Evolutionary conservation across 2,797 vertebrate genomes (phyloP), one percentile per base, ranked within the genome.

Genomic region (Epinephelus awoara): DNA sequence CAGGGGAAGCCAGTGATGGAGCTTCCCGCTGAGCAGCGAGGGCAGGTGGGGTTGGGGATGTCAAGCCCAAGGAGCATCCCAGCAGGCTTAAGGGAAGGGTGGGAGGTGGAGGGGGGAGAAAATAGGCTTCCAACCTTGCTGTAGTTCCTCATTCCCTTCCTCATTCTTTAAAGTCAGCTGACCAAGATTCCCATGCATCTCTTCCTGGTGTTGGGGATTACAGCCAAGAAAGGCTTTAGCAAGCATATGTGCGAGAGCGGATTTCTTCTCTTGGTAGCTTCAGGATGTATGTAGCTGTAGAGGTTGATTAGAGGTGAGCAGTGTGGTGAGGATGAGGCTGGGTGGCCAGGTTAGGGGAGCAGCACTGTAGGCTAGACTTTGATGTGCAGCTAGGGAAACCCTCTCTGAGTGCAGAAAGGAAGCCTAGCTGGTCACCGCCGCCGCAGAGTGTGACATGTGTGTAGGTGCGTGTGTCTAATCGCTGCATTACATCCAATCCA

Each of bases 111-210:
- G 42, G 17, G 19, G 49, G 7, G 17, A 61, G 44, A 51, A 29
- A 29, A 58, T 68, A 83, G 63, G 58, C 71, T 80, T 86, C 34
- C 82, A 85, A 83, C 79, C 57, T 72, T 65, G 66, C 55, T 0
- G 9, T 50, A 59, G 78, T 56, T 87, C 65, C 69, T 84, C 70
- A 67, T 85, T 74, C 71, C 52, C 69, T 69, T 72, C 73, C 59
- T 76, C 76, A 44, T 75, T 68, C 75, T 89, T 83, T 74, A 54
- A 79, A 86, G 90, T 94, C 92, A 91, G 85, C 89, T 92, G 94
- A 93, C 84, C 78, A 67, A 84, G 77, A 93, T 94, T 92, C 92
- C 89, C 92, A 91, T 89, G 86, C 91, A 91, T 83, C 78, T 83
- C 83, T 84, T 81, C 73, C 75, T 61, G 71, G 76, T 72, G 57